phyloP scores from a whole-genome alignment of 2,888 invertebrate genomes.

The Noctua janthina region DNA sequence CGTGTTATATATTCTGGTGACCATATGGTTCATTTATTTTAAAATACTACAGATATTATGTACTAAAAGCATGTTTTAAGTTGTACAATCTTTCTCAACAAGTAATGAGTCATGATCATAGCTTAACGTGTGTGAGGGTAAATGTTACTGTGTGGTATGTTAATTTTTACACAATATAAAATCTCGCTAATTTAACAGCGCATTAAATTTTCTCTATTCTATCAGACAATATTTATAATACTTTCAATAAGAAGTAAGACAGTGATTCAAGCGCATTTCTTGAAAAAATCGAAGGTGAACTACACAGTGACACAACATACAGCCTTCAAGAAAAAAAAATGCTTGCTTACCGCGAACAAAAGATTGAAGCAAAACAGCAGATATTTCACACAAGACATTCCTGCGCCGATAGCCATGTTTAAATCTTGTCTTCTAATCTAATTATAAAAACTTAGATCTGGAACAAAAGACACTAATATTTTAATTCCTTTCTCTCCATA shows the following conservation, averaged over 20 bases:
- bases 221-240: background rate
- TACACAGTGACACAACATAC: constrained; percentile 10
- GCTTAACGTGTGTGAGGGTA: constrained; percentile 17
- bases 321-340: constrained; percentile 62
- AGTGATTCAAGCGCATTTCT: constrained; percentile 9
- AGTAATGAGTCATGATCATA: constrained; percentile 33
- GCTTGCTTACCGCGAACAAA: constrained; percentile 95
- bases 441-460: constrained; percentile 77
- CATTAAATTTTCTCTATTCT: background rate
- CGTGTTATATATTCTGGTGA: too few relatives aligned
- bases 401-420: constrained; percentile 94
- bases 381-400: constrained; percentile 97
- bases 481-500: constrained; percentile 70
- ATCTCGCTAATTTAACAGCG: background rate
- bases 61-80: background rate
- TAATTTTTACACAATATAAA: constrained; percentile 6
- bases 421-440: constrained; percentile 76
- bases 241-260: constrained; percentile 1
- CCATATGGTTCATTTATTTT: background rate
- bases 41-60: background rate
- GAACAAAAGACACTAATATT: constrained; percentile 79
- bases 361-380: constrained; percentile 96
- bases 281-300: constrained; percentile 57
- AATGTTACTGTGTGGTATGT: constrained; percentile 9
- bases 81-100: constrained; percentile 54